Conservation (phyloP, 2,888 invertebrate species). For the Andrena bicolor region DNA sequence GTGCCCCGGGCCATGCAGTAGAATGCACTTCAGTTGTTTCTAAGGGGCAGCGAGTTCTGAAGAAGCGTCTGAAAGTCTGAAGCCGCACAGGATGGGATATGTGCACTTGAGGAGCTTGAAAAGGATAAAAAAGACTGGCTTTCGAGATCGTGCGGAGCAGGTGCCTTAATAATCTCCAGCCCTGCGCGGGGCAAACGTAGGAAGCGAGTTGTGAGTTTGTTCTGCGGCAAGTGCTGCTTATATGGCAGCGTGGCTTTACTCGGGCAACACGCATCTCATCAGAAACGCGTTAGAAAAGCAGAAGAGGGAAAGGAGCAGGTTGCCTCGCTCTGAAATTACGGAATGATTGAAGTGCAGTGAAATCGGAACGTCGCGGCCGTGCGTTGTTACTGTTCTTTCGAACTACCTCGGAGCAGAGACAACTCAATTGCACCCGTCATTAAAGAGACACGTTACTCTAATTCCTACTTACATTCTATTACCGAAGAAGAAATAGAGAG, state of each 20-base stretch:
- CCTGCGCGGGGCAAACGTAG: no score
- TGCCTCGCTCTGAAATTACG: not conserved
- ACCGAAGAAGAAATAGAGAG: constrained; percentile 42
- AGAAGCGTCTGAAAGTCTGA: no score
- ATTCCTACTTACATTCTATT: constrained; percentile 57
- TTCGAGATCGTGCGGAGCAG: no score
- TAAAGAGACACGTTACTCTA: constrained; percentile 37
- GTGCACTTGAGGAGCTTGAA: no score
- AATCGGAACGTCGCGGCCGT: not conserved
- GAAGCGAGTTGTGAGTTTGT: no score
- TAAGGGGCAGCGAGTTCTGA: no score
- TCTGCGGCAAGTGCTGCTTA: not conserved
- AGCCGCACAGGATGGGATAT: no score
- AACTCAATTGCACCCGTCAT: constrained; percentile 32
- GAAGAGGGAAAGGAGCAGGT: not conserved
- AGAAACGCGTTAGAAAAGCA: not conserved
- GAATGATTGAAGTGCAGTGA: not conserved
- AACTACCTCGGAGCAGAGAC: not conserved
- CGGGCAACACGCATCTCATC: not conserved
- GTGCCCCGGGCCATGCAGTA: not conserved
- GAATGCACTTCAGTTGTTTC: no score
- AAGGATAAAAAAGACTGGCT: no score
- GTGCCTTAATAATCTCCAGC: no score
- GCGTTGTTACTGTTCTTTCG: not conserved
- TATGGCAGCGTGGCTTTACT: not conserved